These are phyloP conservation scores for Sciurus carolinensis DNA, from an alignment of 2,797 vertebrate genomes.

Conservation along the genomic window DNA sequence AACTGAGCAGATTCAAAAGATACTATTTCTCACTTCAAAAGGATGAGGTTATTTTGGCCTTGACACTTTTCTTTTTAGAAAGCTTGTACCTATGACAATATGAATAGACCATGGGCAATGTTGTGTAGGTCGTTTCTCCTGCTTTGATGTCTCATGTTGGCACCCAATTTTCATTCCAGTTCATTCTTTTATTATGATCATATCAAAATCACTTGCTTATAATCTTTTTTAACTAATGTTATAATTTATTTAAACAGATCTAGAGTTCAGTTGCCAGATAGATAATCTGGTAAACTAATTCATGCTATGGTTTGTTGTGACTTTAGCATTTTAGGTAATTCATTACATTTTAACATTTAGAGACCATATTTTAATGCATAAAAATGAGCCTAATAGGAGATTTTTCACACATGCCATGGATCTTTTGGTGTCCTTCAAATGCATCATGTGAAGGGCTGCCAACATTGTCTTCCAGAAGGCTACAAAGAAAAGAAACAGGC, in stretches of 20 bases:
- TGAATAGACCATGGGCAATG: not conserved
- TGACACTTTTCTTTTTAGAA: conserved; percentile 56
- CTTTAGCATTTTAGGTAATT: not conserved
- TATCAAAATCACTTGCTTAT: conserved; percentile 49
- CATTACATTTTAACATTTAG: not conserved
- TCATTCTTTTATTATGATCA: conserved; percentile 10
- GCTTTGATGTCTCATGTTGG: not conserved
- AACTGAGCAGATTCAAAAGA: conserved; percentile 32
- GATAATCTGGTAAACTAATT: conserved; percentile 45
- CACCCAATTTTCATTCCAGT: not conserved
- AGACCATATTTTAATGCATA: not conserved
- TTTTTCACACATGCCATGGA: not conserved
- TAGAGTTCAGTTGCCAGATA: conserved; percentile 15
- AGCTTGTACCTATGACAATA: not conserved
- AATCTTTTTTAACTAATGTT: conserved; percentile 8
- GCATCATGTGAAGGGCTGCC: not conserved
- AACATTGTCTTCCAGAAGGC: not conserved
- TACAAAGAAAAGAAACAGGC: not conserved
- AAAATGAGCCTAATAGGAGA: not conserved
- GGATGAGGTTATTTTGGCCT: not conserved
- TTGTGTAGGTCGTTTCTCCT: not conserved
- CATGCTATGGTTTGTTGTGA: not conserved
- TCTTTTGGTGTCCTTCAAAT: not conserved
- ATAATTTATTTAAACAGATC: not conserved
- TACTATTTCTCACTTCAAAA: not conserved